Conservation (phyloP, 2,888 invertebrate genomes). For the Andrena hattorfiana region DNA sequence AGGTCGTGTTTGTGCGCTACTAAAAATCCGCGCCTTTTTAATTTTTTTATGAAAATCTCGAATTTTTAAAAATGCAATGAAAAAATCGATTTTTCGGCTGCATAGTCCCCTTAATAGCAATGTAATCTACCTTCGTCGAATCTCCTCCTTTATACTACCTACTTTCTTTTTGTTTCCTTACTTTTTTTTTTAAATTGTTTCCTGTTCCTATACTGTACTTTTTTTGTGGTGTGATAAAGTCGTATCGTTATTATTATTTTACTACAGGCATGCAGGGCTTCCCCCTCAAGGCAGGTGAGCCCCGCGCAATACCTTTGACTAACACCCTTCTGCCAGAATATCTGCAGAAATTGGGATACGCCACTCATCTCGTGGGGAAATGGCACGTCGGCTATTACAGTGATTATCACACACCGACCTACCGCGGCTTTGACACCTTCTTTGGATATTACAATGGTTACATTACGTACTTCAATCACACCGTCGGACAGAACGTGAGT, state of each 20-base stretch:
- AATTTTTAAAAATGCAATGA: no score
- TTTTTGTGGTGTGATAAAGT: no score
- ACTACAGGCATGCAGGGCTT: slow-evolving; percentile 86
- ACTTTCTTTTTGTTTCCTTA: no score
- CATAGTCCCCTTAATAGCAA: no score
- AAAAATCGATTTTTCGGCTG: no score
- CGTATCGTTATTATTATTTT: not conserved
- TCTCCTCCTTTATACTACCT: no score
- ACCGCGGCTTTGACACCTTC: slow-evolving; percentile 92
- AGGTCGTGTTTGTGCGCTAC: no score
- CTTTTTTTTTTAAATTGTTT: no score
- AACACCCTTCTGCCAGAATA: slow-evolving; percentile 86
- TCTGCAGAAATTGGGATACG: slow-evolving; percentile 86
- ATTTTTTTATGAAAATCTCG: no score
- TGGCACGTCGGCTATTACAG: slow-evolving; percentile 87
- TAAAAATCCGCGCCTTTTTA: no score
- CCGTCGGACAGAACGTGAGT: slow-evolving; percentile 79
- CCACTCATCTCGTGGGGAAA: slow-evolving; percentile 86
- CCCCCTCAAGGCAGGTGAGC: slow-evolving; percentile 85
- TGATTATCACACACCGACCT: slow-evolving; percentile 88
- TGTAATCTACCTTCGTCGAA: no score
- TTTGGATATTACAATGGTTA: slow-evolving; percentile 94
- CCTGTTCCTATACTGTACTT: no score
- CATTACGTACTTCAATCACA: slow-evolving; percentile 92
- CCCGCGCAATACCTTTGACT: slow-evolving; percentile 86